Evolutionary conservation across 2,113 vertebrate species (phyloP).

Genomic region (Halichoeres trimaculatus): DNA sequence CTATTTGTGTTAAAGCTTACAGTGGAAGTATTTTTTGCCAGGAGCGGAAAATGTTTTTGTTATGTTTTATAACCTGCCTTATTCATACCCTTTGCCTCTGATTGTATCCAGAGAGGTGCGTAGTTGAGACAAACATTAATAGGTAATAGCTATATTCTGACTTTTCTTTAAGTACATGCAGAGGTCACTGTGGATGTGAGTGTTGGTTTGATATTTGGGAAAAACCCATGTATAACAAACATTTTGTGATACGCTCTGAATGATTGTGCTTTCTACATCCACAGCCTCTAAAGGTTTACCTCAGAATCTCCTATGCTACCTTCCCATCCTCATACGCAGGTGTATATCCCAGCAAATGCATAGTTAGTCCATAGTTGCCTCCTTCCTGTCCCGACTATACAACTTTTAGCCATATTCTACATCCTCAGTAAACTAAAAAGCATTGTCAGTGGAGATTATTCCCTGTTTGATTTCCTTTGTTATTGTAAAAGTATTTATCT

Average conservation of each 20-base stretch:
- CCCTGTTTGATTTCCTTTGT: background rate
- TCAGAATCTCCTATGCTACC: constrained; percentile 67
- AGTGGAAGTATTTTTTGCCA: constrained; percentile 28
- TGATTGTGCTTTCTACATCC: constrained; percentile 26
- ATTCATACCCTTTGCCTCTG: constrained; percentile 74
- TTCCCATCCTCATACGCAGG: constrained; percentile 52
- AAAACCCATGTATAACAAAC: constrained; percentile 33
- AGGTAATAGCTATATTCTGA: constrained; percentile 14
- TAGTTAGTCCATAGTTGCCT: constrained; percentile 43
- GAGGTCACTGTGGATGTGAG: constrained; percentile 23
- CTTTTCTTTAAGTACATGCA: constrained; percentile 21
- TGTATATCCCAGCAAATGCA: constrained; percentile 1
- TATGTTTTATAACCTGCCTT: constrained; percentile 77
- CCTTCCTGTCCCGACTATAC: constrained; percentile 31
- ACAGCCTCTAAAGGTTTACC: constrained; percentile 68
- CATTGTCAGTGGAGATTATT: constrained; percentile 15
- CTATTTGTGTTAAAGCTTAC: constrained; percentile 40
- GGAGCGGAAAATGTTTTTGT: constrained; percentile 17
- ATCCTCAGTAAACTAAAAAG: constrained; percentile 10
- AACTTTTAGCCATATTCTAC: constrained; percentile 31
- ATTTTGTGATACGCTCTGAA: constrained; percentile 31
- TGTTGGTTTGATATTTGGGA: constrained; percentile 14
- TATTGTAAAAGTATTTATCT: constrained; percentile 49
- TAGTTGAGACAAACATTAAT: constrained; percentile 20
- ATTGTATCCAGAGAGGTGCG: constrained; percentile 52